Evolutionary conservation across 2,113 vertebrate genomes (phyloP), one percentile per base, ranked within the genome.

Genomic region (Columbina picui): DNA sequence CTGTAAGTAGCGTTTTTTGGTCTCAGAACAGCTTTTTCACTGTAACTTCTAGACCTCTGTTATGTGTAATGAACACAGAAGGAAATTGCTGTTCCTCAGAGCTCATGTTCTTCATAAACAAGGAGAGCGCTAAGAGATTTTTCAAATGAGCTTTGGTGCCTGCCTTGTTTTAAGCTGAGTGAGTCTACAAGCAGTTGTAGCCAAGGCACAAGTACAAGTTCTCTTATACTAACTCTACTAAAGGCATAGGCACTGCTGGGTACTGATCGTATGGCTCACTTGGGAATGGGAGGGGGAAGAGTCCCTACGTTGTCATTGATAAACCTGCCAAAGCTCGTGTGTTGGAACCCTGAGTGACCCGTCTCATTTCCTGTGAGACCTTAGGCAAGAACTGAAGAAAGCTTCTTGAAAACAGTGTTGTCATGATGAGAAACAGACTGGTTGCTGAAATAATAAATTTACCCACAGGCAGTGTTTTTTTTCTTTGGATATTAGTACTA

Each of bases 1-100:
- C 99, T 52, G 99, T 99, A 94, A 99, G 99, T 98, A 45, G 7
- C 16, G 3, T 16, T 64, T 60, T 22, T 38, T 63, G 10, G 29
- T 85, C 38, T 82, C 41, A 34, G 68, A 75, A 23, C 20, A 34
- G 27, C 22, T 50, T 52, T 67, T 64, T 45, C 6, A 12, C 38
- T 43, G 32, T 53, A 38, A 45, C 16, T 63, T 83, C 14, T 70
- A 38, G 7, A 27, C 17, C 14, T 80, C 47, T 86, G 11, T 81
- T 78, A 30, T 1, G 4, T 60, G n/a, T 36, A 56, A 23, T 14
- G 17, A 83, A 57, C 1, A 7, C 20, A 30, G 45, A 57, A 78
- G 16, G 18, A 45, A 63, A 25, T 5, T 36, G 23, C 65, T 69
- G 23, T 84, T 77, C 41, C 38, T 74, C 38, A 34, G 64, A 61